Evolutionary conservation across 2,888 invertebrate genomes (phyloP), one percentile per base, ranked within the genome.

Genomic region (Tipula lateralis): DNA sequence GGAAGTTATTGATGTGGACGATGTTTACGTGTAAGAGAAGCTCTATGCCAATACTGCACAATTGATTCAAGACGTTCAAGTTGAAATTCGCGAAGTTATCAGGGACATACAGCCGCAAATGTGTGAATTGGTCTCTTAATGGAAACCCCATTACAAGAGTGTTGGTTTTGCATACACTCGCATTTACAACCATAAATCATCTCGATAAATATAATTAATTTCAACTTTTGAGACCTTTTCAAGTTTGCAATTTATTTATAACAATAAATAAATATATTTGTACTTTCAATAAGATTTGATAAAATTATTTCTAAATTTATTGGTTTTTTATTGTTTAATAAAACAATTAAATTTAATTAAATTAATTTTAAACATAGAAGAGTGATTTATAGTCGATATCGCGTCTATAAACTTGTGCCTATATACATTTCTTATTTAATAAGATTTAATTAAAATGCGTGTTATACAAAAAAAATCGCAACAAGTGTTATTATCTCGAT

Each of bases 341-440:
- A 66, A 66, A 66, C 66, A 66, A 66, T 66, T 66, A 66, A 12
- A 66, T 66, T 66, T 66, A 66, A 66, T 66, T 66, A 66, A 66
- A 66, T 66, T 66, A 66, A 24, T 24, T 66, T 66, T 66, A 9
- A 24, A 66, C n/a, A 66, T 66, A 66, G 66, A 66, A 19, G 66
- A 66, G 12, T 66, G 66, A 66, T 66, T 66, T 66, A 66, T 66
- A 9, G 13, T 66, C 24, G 66, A 24, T 7, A 24, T 5, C 44
- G 16, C 12, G 9, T 36, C 36, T 16, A 16, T 44, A 44, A 0
- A 44, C 13, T n/a, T n/a, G n/a, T n/a, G 13, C 7, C n/a, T 44
- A 16, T 36, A 44, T 50, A 50, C 9, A 50, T 66, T 66, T 9
- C 24, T 66, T 24, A 66, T 66, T 66, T 19, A 66, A 66, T 66